phyloP scores from a whole-genome alignment of 1,140 invertebrate genomes.

The Drosophila hydei region DNA sequence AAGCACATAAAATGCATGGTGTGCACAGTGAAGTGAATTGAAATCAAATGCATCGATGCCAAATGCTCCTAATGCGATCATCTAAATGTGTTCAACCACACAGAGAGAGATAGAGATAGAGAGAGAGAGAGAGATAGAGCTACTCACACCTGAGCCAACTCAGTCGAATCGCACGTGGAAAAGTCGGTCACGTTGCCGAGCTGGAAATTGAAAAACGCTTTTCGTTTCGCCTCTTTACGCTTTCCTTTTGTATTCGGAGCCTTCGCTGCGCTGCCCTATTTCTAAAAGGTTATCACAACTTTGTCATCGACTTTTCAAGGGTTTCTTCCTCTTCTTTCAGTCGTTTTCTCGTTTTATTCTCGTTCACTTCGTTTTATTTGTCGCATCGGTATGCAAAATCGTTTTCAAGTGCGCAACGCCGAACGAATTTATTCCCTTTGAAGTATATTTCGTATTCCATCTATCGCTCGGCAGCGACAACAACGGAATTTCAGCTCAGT shows the following conservation, averaged over 20 bases:
- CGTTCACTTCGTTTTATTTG: not conserved
- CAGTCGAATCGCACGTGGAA: conserved; percentile 9
- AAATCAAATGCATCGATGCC: conserved; percentile 53
- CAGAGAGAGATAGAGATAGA: too few relatives aligned
- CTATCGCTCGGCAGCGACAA: not conserved
- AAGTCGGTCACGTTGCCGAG: conserved; percentile 43
- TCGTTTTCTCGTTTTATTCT: not conserved
- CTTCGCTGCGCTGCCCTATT: conserved; percentile 8
- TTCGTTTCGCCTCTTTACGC: conserved; percentile 27
- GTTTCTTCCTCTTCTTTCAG: not conserved
- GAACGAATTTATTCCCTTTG: conserved; percentile 5
- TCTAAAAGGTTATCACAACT: conserved; percentile 36
- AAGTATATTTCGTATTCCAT: conserved; percentile 3
- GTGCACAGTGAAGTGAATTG: conserved; percentile 43
- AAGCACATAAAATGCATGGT: not conserved
- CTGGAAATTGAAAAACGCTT: conserved; percentile 52
- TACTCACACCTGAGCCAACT: not conserved
- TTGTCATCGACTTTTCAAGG: conserved; percentile 29
- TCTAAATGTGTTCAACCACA: conserved; percentile 35
- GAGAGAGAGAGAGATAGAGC: too few relatives aligned
- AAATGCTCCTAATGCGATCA: conserved; percentile 43
- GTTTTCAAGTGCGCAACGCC: not conserved
- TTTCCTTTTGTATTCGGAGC: conserved; percentile 15
- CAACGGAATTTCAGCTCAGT: conserved; percentile 7
- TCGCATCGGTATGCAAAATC: not conserved